These are phyloP conservation scores for Morbakka virulenta DNA, from an alignment of 30 jellyfish, hydroid and myxozoan species.

Conservation along the genomic window DNA sequence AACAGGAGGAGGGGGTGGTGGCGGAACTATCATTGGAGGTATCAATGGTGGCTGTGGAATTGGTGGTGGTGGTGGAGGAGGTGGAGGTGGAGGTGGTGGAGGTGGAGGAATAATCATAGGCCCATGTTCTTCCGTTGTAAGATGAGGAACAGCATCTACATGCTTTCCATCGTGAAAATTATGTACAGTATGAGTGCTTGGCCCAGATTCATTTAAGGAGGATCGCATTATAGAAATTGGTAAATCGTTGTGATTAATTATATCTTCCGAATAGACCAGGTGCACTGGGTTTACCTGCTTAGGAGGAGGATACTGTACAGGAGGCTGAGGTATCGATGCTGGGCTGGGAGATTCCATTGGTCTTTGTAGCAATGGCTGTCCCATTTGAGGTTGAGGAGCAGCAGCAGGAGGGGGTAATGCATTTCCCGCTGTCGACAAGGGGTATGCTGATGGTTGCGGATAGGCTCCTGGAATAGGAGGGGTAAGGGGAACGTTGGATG, in stretches of 20 bases:
- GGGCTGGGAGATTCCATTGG: background rate
- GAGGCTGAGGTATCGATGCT: background rate
- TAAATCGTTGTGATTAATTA: background rate
- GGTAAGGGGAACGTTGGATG: background rate
- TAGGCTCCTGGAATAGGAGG: background rate
- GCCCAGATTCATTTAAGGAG: background rate
- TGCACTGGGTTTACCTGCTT: background rate
- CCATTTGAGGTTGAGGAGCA: background rate
- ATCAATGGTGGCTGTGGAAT: slow-evolving; percentile 5
- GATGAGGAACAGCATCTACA: background rate
- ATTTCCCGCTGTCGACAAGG: background rate
- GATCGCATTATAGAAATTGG: background rate
- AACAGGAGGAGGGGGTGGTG: slow-evolving; percentile 12
- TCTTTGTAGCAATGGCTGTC: background rate
- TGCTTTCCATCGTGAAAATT: background rate
- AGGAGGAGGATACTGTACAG: background rate
- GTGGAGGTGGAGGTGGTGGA: slow-evolving; percentile 44
- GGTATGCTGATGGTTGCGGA: background rate
- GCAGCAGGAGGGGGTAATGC: background rate
- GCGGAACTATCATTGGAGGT: slow-evolving; percentile 15
- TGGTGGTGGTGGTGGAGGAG: slow-evolving; percentile 30
- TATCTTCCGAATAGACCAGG: too few species aligned
- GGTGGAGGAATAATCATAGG: background rate
- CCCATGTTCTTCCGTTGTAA: background rate
- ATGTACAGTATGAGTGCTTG: background rate